These are phyloP conservation scores for Helleia helle DNA, from an alignment of 2,888 invertebrate genomes.

Conservation along the genomic window DNA sequence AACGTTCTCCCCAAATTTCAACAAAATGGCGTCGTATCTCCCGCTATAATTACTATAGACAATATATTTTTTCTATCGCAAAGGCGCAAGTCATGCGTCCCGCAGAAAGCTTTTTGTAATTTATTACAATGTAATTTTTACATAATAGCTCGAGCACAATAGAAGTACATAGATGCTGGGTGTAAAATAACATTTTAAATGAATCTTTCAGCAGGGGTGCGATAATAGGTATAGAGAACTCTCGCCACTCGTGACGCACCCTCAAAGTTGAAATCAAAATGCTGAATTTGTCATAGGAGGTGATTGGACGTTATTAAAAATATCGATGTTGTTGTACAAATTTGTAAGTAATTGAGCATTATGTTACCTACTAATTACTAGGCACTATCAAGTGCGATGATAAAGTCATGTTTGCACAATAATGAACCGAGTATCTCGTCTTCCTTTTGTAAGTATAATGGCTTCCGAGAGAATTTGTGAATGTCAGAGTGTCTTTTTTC, in stretches of 20 bases:
- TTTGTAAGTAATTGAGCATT: too few relatives aligned
- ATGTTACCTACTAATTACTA: too few relatives aligned
- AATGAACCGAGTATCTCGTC: too few relatives aligned
- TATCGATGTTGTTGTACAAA: not conserved
- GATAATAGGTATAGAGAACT: conserved; percentile 62
- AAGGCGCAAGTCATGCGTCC: conserved; percentile 35
- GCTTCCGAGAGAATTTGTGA: too few relatives aligned
- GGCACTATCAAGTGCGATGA: too few relatives aligned
- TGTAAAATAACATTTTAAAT: conserved; percentile 74
- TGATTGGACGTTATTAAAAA: conserved; percentile 28
- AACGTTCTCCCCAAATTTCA: conserved; percentile 33
- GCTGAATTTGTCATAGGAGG: conserved; percentile 31
- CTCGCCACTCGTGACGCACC: conserved; percentile 54
- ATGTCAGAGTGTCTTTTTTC: too few relatives aligned
- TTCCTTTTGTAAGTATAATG: too few relatives aligned
- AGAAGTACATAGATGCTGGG: conserved; percentile 53
- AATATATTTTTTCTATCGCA: conserved; percentile 21
- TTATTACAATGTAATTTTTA: conserved; percentile 41
- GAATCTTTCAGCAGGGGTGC: conserved; percentile 64
- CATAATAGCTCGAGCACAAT: conserved; percentile 42
- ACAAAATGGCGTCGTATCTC: conserved; percentile 54
- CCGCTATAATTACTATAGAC: conserved; percentile 26
- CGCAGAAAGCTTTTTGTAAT: conserved; percentile 24
- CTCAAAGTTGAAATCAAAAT: conserved; percentile 52
- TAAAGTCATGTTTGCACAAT: too few relatives aligned